Base-by-base conservation (phyloP, 2,113 vertebrate species). In the Pygoscelis adeliae region DNA sequence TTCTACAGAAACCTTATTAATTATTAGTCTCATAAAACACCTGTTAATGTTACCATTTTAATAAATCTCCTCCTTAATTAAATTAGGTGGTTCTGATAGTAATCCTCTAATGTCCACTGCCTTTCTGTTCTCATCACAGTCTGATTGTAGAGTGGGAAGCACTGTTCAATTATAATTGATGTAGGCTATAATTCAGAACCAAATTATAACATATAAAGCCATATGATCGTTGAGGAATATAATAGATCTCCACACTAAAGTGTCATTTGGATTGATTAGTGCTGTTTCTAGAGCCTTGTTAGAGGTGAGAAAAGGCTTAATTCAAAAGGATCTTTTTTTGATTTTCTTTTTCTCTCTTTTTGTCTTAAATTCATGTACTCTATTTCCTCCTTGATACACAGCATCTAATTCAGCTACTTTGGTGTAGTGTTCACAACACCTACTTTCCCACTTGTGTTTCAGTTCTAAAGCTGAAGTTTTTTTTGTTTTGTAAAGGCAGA, bases 1-100 rank as follows among this genome's bases (percentile, higher is more conserved):
- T 96, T 97, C 95, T 94, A 86, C 91, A 96, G 90, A 93, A 98
- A 96, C 69, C 96, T 96, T 97, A 96, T 97, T 97, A 97, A 97
- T 97, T 96, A 97, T 97, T 97, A 95, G 95, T 96, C 94, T 96
- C 94, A 93, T 97, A 96, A 98, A 97, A 96, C 93, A 97, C 96
- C 94, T 97, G 96, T 95, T 97, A 97, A 97, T 95, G 94, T 95
- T 95, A 86, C 83, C 81, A 93, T 96, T 97, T 97, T 97, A 97
- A 97, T 97, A 97, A 97, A 97, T 96, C 96, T 93, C 78, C 77
- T 92, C 83, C 96, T 97, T 97, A 97, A 96, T 97, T 97, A 93
- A 96, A 96, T 96, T 97, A 96, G 97, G 90, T 87, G 53, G 67
- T 95, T 88, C 95, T 95, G 94, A 94, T 97, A 96, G 70, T 74